Evolutionary conservation across 2,113 vertebrate species (phyloP).

Genomic region (Hystrix brachyura): DNA sequence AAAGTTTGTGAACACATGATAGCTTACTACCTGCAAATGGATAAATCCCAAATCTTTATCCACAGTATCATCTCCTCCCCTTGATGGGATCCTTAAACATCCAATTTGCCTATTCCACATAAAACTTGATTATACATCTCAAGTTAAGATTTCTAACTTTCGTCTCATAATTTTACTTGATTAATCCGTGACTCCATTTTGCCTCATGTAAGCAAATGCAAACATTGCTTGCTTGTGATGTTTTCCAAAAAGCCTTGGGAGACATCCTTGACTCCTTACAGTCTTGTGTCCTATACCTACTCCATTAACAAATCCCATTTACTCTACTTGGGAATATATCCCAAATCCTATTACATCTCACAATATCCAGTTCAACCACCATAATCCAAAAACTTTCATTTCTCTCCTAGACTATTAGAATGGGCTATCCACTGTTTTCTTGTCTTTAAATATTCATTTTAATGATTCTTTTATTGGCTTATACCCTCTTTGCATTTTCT

Average conservation of each 20-base stretch:
- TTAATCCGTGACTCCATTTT: not conserved
- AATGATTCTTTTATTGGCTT: not conserved
- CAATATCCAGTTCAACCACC: too few relatives aligned
- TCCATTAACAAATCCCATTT: not conserved
- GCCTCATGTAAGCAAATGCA: not conserved
- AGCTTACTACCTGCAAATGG: not conserved
- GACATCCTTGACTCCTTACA: not conserved
- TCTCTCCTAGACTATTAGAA: not conserved
- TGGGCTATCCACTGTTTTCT: not conserved
- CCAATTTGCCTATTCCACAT: not conserved
- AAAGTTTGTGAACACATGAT: not conserved
- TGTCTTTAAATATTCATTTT: not conserved
- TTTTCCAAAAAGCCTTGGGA: not conserved
- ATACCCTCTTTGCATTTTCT: not conserved
- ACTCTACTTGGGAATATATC: not conserved
- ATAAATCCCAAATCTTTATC: not conserved
- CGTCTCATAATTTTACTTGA: not conserved
- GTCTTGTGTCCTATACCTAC: too few relatives aligned
- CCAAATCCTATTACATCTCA: not conserved
- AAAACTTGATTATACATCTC: not conserved
- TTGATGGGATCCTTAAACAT: not conserved
- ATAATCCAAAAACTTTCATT: not conserved
- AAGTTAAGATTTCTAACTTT: not conserved
- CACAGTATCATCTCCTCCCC: not conserved
- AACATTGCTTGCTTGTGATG: not conserved